These are phyloP conservation scores for Lophius piscatorius DNA, from an alignment of 2,113 vertebrate species.

Conservation along the genomic window DNA sequence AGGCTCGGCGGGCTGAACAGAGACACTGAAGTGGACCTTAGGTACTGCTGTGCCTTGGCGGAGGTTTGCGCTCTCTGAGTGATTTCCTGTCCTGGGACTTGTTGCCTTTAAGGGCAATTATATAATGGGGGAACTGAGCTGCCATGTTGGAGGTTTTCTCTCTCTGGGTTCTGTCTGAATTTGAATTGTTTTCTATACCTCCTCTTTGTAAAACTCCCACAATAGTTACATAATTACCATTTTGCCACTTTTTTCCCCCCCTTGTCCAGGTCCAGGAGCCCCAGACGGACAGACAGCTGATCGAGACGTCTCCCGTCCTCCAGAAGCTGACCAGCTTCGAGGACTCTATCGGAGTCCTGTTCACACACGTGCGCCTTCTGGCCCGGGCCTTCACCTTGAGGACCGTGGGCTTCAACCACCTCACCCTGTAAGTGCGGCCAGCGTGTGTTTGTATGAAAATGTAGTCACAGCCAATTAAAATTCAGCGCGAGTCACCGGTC, in stretches of 20 bases:
- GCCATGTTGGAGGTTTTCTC: too few relatives aligned
- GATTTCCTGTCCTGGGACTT: too few relatives aligned
- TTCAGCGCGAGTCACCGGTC: constrained; percentile 35
- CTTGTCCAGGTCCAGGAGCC: constrained; percentile 91
- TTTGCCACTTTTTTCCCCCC: background rate
- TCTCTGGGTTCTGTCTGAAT: too few relatives aligned
- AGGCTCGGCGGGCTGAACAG: too few relatives aligned
- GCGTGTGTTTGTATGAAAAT: constrained; percentile 15
- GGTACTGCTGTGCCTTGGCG: too few relatives aligned
- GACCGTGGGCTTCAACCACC: constrained; percentile 98
- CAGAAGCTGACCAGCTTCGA: constrained; percentile 96
- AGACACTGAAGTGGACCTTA: too few relatives aligned
- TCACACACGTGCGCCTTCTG: constrained; percentile 93
- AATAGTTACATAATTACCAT: too few relatives aligned
- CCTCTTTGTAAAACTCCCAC: too few relatives aligned
- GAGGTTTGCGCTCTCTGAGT: too few relatives aligned
- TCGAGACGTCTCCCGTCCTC: constrained; percentile 97
- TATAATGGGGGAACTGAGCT: too few relatives aligned
- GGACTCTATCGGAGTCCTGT: constrained; percentile 91
- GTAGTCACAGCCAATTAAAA: constrained; percentile 48
- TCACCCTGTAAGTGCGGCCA: constrained; percentile 90
- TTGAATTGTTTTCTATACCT: too few relatives aligned
- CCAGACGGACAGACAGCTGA: constrained; percentile 93
- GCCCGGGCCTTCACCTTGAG: constrained; percentile 95
- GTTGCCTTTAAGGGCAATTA: too few relatives aligned